phyloP scores from a whole-genome alignment of 1,140 invertebrate genomes.

The Epicauta chinensis region DNA sequence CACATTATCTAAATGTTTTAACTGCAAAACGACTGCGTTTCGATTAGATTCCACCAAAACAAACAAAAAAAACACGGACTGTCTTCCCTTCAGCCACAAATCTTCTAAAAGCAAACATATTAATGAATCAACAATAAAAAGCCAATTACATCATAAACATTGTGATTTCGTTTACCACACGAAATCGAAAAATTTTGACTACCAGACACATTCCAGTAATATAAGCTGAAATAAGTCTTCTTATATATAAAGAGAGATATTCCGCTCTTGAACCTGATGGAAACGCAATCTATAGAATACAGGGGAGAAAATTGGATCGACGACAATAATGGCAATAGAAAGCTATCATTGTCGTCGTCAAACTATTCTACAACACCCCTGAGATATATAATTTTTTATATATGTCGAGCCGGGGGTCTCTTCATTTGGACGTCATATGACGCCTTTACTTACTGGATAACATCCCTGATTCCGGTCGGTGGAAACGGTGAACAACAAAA shows the following conservation, averaged over 20 bases:
- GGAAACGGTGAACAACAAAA: slow-evolving; percentile 65
- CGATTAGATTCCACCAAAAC: slow-evolving; percentile 8
- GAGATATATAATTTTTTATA: neutral
- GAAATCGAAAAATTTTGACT: no score
- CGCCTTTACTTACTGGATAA: slow-evolving; percentile 71
- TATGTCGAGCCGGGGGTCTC: no score
- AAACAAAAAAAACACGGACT: neutral
- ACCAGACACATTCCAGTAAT: no score
- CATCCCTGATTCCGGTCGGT: slow-evolving; percentile 62
- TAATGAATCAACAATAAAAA: no score
- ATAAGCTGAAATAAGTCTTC: no score
- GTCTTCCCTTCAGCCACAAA: no score
- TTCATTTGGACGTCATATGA: neutral
- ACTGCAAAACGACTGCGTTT: slow-evolving; percentile 12
- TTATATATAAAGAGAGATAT: neutral
- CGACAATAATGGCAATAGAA: slow-evolving; percentile 4
- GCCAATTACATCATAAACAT: no score
- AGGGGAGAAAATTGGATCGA: slow-evolving; percentile 2
- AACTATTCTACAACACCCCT: slow-evolving; percentile 7
- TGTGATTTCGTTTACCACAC: no score
- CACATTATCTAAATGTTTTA: no score
- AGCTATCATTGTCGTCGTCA: slow-evolving; percentile 5
- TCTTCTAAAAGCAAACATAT: no score
- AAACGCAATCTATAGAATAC: slow-evolving; percentile 13
- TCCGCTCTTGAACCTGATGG: slow-evolving; percentile 8